phyloP scores from a whole-genome alignment of 2,113 vertebrate species.

The Petrocephalus zakoni region DNA sequence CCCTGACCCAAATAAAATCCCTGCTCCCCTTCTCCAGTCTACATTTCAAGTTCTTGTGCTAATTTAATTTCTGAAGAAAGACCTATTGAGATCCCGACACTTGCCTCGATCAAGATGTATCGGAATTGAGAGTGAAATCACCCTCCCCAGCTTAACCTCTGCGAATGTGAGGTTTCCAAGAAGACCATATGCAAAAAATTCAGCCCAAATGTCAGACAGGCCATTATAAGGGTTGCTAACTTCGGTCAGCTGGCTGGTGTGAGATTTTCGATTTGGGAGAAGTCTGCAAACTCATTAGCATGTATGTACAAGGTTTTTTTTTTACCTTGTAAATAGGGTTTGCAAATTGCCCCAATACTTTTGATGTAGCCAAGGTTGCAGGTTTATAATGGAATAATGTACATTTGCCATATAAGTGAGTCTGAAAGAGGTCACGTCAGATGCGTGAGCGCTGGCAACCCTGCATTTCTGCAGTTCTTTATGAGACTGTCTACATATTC shows the following conservation, averaged over 20 bases:
- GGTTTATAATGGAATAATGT: too few species aligned
- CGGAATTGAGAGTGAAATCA: neutral
- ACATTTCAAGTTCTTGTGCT: neutral
- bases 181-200: neutral
- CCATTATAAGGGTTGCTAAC: neutral
- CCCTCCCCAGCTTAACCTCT: neutral
- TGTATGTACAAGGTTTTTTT: too few species aligned
- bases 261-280: too few species aligned
- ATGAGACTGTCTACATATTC: neutral
- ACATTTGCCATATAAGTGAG: too few species aligned
- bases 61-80: neutral
- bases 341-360: too few species aligned
- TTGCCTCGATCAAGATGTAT: neutral
- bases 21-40: neutral
- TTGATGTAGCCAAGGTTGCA: too few species aligned
- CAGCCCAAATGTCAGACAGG: neutral
- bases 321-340: too few species aligned
- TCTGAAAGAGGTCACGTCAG: too few species aligned
- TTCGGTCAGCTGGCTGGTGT: too few species aligned
- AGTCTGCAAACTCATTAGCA: too few species aligned
- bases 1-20: neutral
- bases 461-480: too few species aligned
- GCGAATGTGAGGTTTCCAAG: neutral
- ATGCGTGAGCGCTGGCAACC: too few species aligned
- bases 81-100: neutral